Conservation (phyloP, 1,140 invertebrate species). For the Ostrea edulis region DNA sequence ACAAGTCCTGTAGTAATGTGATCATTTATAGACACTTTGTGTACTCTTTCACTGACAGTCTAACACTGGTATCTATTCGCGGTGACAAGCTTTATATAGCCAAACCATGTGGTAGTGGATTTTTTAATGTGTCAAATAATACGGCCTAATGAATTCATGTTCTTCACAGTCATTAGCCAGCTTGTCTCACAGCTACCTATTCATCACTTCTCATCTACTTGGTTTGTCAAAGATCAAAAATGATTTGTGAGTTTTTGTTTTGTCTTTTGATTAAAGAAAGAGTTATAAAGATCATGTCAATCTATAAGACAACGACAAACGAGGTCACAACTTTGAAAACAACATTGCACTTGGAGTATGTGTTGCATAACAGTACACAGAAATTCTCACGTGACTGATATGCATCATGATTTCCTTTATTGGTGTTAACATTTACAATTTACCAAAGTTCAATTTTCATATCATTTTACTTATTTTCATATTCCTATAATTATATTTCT, state of each 20-base stretch:
- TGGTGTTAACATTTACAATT: no score
- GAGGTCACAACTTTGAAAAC: neutral
- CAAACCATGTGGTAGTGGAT: neutral
- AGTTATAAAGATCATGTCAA: neutral
- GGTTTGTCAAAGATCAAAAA: conserved; percentile 6
- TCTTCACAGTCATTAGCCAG: conserved; percentile 3
- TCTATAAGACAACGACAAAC: neutral
- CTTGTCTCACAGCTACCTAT: neutral
- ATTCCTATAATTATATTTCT: no score
- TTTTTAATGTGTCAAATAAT: neutral
- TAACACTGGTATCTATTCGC: conserved; percentile 12
- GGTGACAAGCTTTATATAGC: conserved; percentile 28
- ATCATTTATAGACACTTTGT: neutral
- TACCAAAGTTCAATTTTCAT: no score
- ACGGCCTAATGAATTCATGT: conserved; percentile 14
- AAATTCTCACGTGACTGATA: no score
- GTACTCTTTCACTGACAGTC: neutral
- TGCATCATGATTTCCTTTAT: no score
- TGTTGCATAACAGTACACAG: no score
- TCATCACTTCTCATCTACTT: conserved; percentile 7
- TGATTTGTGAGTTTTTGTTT: conserved; percentile 15
- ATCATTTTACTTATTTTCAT: no score
- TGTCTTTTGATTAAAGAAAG: neutral
- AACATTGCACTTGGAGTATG: no score
- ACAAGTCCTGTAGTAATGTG: neutral